A percentile compares a stretch with the other conserved stretches of the same genome.
Conservation (phyloP, 1,140 invertebrate species). For the Gryon sp. region DNA sequence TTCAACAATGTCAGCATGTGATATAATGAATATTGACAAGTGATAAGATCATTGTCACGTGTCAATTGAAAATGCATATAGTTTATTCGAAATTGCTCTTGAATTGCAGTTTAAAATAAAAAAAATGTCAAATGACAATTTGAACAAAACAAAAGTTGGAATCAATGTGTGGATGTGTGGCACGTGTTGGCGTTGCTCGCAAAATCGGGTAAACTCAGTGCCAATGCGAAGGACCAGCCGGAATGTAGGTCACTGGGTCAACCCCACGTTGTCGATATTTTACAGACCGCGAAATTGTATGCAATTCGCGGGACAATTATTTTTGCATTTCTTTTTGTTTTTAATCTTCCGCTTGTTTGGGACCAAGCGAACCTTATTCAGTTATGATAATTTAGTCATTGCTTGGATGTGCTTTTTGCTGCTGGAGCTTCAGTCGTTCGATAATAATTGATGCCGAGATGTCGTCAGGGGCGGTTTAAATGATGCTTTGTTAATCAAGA, state of each 20-base stretch:
- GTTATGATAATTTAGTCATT: slow-evolving; percentile 10
- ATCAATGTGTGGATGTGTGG: background rate
- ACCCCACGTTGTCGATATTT: slow-evolving; percentile 59
- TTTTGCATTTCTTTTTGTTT: background rate
- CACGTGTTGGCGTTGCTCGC: slow-evolving; percentile 37
- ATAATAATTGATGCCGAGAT: slow-evolving; percentile 29
- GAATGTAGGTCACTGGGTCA: slow-evolving; percentile 67
- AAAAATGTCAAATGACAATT: too few relatives aligned
- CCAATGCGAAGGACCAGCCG: slow-evolving; percentile 49
- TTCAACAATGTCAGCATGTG: too few relatives aligned
- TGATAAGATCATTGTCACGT: too few relatives aligned
- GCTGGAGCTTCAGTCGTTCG: background rate
- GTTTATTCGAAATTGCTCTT: too few relatives aligned
- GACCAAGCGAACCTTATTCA: too few relatives aligned
- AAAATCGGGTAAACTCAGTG: slow-evolving; percentile 62
- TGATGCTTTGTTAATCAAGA: background rate
- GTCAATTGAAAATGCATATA: too few relatives aligned
- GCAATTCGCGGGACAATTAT: slow-evolving; percentile 7
- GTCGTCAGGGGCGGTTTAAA: slow-evolving; percentile 1
- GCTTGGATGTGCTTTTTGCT: slow-evolving; percentile 12
- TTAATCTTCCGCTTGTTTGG: too few relatives aligned
- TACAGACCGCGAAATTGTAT: slow-evolving; percentile 42
- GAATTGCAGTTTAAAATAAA: too few relatives aligned
- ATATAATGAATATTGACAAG: too few relatives aligned
- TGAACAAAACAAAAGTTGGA: too few relatives aligned